Base-by-base conservation (phyloP, 2,113 vertebrate species). In the Gambusia affinis region DNA sequence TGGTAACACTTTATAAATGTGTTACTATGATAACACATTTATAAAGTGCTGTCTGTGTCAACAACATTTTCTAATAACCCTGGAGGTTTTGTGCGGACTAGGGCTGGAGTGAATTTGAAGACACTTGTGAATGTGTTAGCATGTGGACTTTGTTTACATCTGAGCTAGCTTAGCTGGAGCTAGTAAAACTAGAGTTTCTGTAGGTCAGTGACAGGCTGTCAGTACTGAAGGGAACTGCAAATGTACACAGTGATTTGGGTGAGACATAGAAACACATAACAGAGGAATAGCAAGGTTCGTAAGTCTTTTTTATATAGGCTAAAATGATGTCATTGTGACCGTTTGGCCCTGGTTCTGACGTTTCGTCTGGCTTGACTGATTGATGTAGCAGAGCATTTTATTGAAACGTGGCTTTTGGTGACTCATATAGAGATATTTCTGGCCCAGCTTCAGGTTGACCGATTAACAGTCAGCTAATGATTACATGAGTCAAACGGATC, bases 391-490 rank as follows among this genome's bases (percentile, higher is more conserved):
- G 5, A 54, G 7, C 14, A 44, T n/a, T 44, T 67, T 42, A 54
- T 19, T 27, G 28, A 62, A 64, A 70, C 37, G 31, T 11, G 63
- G 51, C 15, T 39, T 30, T 72, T n/a, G 37, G 61, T 79, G 82
- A 88, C 69, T 88, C 79, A 79, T 76, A 10, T n/a, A 8, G 64
- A 73, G 82, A 79, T 72, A 80, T 80, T 87, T 85, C 28, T 69
- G 12, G 68, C 62, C 57, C 39, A 61, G 27, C 67, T 27, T 47
- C 79, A 42, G 64, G 61, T 78, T 3, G 65, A 66, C 62, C 24
- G 81, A 86, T 78, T 90, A 85, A 82, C 66, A 0, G 72, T 67
- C 75, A 68, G 24, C 69, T 35, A 35, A 31, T 69, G 31, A 35
- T 60, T 31, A 22, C 27, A 60, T 47, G 73, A 83, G 47, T 86